Conservation (phyloP, 2,113 vertebrate species). For the Carettochelys insculpta region DNA sequence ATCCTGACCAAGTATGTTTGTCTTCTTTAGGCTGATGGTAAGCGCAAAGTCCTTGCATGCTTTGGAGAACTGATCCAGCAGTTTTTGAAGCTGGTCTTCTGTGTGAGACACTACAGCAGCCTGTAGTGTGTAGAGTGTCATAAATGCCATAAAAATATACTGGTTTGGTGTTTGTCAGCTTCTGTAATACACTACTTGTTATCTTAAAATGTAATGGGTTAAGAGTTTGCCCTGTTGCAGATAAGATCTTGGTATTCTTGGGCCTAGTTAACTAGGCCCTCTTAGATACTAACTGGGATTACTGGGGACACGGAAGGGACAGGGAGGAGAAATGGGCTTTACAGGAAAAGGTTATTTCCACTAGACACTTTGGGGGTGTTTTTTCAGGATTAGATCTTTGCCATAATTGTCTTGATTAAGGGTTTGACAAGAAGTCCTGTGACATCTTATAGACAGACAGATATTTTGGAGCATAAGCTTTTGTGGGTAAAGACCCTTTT, state of each 20-base stretch:
- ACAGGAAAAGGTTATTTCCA: background rate
- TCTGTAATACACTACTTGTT: background rate
- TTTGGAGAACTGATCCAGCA: too few species aligned
- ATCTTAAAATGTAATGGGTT: background rate
- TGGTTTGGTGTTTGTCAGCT: background rate
- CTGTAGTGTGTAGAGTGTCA: too few species aligned
- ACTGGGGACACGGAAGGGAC: accelerated
- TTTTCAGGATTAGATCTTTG: background rate
- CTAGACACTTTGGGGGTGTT: background rate
- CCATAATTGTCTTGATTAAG: background rate
- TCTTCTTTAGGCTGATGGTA: too few species aligned
- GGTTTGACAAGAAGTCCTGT: too few species aligned
- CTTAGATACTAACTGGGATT: background rate
- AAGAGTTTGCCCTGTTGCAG: background rate
- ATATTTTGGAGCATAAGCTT: too few species aligned
- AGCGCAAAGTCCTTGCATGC: too few species aligned
- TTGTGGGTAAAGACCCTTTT: too few species aligned
- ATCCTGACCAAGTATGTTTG: too few species aligned
- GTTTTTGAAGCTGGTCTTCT: too few species aligned
- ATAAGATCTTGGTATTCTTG: background rate
- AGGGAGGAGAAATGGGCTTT: background rate
- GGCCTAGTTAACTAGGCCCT: accelerated
- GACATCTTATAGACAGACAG: too few species aligned
- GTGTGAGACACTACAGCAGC: too few species aligned
- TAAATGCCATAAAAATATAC: too few species aligned